These are phyloP conservation scores for Conopomorpha cramerella DNA, from an alignment of 1,140 invertebrate genomes.

Conservation along the genomic window DNA sequence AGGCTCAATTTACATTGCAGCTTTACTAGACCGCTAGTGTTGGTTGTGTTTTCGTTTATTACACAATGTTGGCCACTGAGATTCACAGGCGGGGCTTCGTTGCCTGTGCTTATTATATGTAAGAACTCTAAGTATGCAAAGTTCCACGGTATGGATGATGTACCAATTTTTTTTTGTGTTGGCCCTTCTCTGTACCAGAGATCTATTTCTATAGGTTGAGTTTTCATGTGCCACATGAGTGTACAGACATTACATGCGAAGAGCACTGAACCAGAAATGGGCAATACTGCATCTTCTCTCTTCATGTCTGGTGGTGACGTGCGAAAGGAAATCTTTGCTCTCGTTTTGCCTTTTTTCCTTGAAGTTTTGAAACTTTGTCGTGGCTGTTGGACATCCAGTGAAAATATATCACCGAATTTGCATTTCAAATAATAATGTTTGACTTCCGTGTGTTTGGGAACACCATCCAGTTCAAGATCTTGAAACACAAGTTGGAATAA, in stretches of 20 bases:
- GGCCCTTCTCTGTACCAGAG: too few relatives aligned
- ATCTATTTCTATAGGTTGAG: too few relatives aligned
- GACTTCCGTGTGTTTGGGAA: constrained; percentile 15
- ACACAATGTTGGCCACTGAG: too few relatives aligned
- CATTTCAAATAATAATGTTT: constrained; percentile 20
- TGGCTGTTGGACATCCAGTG: constrained; percentile 4
- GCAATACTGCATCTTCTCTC: not conserved
- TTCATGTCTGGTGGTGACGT: not conserved
- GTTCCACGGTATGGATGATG: too few relatives aligned
- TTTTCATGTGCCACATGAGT: not conserved
- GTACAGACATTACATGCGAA: not conserved
- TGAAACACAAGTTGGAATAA: constrained; percentile 35
- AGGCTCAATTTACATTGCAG: too few relatives aligned
- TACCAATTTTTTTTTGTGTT: too few relatives aligned
- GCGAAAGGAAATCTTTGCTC: constrained; percentile 5
- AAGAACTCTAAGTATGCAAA: too few relatives aligned
- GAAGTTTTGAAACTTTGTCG: constrained; percentile 10
- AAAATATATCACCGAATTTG: constrained; percentile 31
- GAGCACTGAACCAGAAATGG: not conserved
- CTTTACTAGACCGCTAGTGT: too few relatives aligned
- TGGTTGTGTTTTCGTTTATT: too few relatives aligned
- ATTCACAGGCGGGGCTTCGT: too few relatives aligned
- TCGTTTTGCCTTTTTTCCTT: constrained; percentile 14
- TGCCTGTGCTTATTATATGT: too few relatives aligned
- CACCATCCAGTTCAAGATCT: too few relatives aligned